A percentile compares a stretch with the other conserved stretches of the same genome.
These are phyloP conservation scores for Aethes cnicana DNA, from an alignment of 2,888 invertebrate genomes.

Conservation along the genomic window DNA sequence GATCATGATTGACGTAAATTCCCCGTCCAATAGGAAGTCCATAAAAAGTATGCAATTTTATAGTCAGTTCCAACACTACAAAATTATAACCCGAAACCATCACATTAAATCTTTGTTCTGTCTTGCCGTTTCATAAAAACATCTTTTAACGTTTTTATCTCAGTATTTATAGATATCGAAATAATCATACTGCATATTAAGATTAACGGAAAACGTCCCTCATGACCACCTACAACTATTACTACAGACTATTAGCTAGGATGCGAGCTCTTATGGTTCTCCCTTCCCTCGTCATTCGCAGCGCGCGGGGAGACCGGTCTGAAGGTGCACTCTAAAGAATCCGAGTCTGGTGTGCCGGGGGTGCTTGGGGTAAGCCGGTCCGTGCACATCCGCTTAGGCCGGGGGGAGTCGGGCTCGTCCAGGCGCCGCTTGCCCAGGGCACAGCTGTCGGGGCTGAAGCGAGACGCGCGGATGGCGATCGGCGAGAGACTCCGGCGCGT, in stretches of 20 bases:
- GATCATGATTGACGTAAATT: too few species aligned
- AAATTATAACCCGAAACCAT: too few species aligned
- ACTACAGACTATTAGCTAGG: slow-evolving; percentile 67
- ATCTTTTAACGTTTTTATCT: slow-evolving; percentile 1
- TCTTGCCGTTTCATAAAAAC: slow-evolving; percentile 1
- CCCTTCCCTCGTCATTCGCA: slow-evolving; percentile 54
- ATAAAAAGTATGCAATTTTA: too few species aligned
- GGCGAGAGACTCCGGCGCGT: slow-evolving; percentile 94
- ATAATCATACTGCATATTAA: too few species aligned
- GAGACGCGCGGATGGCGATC: slow-evolving; percentile 90
- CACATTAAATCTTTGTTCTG: too few species aligned
- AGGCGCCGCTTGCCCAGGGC: slow-evolving; percentile 84
- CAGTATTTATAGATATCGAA: too few species aligned
- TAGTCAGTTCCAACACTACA: too few species aligned
- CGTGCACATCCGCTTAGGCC: slow-evolving; percentile 69
- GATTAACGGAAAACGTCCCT: too few species aligned
- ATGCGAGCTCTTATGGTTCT: slow-evolving; percentile 62
- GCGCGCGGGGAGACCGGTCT: slow-evolving; percentile 73
- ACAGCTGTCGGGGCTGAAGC: slow-evolving; percentile 82
- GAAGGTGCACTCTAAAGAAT: slow-evolving; percentile 76
- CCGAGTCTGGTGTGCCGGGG: slow-evolving; percentile 72
- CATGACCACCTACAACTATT: too few species aligned
- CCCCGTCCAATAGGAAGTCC: too few species aligned
- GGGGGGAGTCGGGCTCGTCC: slow-evolving; percentile 82
- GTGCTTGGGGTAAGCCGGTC: slow-evolving; percentile 65